Evolutionary conservation across 2,113 vertebrate species (phyloP), one percentile per base, ranked within the genome.

Genomic region (Casuarius casuarius): DNA sequence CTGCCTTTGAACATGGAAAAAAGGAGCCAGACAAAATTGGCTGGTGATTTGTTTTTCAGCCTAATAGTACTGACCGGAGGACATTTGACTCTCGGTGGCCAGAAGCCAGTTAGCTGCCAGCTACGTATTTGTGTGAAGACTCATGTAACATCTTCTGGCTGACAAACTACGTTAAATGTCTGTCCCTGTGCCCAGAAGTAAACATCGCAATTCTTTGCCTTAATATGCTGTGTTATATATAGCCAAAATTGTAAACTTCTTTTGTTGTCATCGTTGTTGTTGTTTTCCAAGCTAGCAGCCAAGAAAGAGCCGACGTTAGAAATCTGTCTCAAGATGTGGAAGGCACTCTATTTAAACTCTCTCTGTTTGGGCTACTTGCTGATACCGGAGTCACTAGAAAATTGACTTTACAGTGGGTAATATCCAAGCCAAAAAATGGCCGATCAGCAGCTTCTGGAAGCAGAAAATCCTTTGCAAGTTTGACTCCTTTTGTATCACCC

Each of bases 381-480:
- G 87, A 78, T 76, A 89, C 38, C 40, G 48, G 58, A 94, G 92
- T 81, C 56, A 91, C 89, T 82, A 89, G 88, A 91, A 87, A 78
- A 23, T 71, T 68, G 72, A 58, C 61, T 86, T 31, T 77, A 77
- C 52, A 71, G 63, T 2, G 0, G 44, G 89, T 1, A 11, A 38
- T 58, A 17, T 68, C 52, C 0, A 9, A 93, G 80, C 79, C 88
- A 90, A 94, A 70, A 95, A 93, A 56, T 14, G 82, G 70, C 77
- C 89, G 65, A 92, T 62, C 74, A 95, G 87, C 89, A 96, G 84
- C 91, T 97, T 91, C 79, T 79, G 89, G 74, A 70, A 86, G 96
- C 91, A 84, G 80, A 93, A 89, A 95, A 93, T 94, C 94, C 87
- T 95, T 84, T 14, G 5, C 96, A 95, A 95, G 67, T 95, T 95